phyloP scores from a whole-genome alignment of 2,113 vertebrate species.

The Microcebus jonahi region DNA sequence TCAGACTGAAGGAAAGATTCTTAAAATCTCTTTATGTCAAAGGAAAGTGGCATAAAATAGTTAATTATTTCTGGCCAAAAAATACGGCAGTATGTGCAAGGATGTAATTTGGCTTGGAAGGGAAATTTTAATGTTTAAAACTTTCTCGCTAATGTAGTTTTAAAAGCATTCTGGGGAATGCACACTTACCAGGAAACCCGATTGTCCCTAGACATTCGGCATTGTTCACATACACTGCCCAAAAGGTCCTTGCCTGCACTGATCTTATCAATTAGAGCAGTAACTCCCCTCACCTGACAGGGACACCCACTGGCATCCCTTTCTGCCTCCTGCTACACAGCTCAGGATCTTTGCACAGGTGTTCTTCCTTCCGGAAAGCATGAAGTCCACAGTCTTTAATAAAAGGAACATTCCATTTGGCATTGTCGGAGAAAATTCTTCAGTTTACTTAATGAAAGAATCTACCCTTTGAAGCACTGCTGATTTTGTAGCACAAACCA shows the following conservation, averaged over 20 bases:
- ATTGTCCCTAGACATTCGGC: neutral
- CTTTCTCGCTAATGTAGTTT: neutral
- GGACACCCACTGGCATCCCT: neutral
- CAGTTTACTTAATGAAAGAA: neutral
- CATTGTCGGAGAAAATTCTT: neutral
- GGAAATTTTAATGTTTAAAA: neutral
- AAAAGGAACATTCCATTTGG: neutral
- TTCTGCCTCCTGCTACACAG: neutral
- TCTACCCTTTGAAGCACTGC: neutral
- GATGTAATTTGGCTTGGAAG: neutral
- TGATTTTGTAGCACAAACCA: neutral
- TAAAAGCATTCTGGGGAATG: neutral
- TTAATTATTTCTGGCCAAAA: conserved; percentile 12
- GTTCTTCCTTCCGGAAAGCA: neutral
- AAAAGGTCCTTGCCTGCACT: neutral
- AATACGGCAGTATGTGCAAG: neutral
- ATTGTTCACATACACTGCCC: neutral
- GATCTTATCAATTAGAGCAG: neutral
- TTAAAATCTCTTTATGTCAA: neutral
- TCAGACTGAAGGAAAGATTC: neutral
- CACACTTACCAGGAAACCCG: neutral
- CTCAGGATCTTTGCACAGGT: neutral
- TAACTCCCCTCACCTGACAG: neutral
- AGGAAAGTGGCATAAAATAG: neutral
- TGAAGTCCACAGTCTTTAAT: neutral